Percentiles rank a stretch among this genome's conserved stretches.
Evolutionary conservation across 2,888 invertebrate species (phyloP).

Genomic region (Actias luna): DNA sequence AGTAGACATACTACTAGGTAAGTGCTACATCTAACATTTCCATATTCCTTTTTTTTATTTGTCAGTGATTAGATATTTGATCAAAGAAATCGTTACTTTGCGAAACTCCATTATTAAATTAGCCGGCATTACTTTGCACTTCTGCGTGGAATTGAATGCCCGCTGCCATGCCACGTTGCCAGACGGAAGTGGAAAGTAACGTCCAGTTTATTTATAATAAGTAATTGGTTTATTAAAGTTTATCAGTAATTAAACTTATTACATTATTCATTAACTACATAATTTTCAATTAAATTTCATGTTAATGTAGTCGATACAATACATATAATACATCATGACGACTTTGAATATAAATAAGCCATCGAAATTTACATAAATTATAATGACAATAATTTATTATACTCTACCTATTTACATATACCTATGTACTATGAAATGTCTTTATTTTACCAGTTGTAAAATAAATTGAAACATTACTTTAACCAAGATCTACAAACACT

Average conservation of each 20-base stretch:
- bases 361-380: neutral
- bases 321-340: neutral
- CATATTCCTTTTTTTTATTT: neutral
- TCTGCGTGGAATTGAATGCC: too few relatives aligned
- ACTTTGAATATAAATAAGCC: neutral
- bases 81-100: too few relatives aligned
- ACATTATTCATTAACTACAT: neutral
- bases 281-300: neutral
- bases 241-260: neutral
- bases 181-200: too few relatives aligned
- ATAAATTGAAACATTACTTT: too few relatives aligned
- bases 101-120: too few relatives aligned
- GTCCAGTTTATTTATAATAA: too few relatives aligned
- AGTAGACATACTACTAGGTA: slow-evolving; percentile 88
- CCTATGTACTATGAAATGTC: neutral
- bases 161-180: too few relatives aligned
- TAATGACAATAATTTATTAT: neutral
- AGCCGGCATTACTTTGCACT: too few relatives aligned
- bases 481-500: too few relatives aligned
- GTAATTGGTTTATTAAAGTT: neutral
- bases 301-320: neutral
- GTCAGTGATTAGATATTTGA: neutral
- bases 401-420: neutral
- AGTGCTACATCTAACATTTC: slow-evolving; percentile 27
- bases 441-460: too few relatives aligned